Percentiles rank a stretch among this genome's conserved stretches.
These are phyloP conservation scores for Athalia rosae DNA, from an alignment of 2,888 invertebrate species.

Conservation along the genomic window DNA sequence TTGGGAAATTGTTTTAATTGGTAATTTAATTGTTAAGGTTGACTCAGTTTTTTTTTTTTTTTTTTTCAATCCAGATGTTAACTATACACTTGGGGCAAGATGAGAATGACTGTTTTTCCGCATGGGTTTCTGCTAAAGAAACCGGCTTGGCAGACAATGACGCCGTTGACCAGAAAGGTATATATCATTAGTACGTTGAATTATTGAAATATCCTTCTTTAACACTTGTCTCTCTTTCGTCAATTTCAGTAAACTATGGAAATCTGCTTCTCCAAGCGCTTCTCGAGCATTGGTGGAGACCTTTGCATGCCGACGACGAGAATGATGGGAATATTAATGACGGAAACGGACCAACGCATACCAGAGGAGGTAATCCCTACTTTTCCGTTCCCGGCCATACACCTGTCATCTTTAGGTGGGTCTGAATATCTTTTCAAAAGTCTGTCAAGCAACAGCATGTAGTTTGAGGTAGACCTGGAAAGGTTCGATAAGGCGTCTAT, in stretches of 20 bases:
- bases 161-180: conserved; percentile 85
- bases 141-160: conserved; percentile 87
- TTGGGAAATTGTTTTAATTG: too few species aligned
- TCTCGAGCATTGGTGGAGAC: conserved; percentile 94
- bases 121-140: conserved; percentile 98
- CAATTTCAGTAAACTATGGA: conserved; percentile 90
- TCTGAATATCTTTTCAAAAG: conserved; percentile 19
- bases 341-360: conserved; percentile 66
- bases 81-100: conserved; percentile 98
- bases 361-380: conserved; percentile 77
- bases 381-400: conserved; percentile 96
- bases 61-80: conserved; percentile 82
- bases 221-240: conserved; percentile 16
- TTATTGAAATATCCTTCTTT: not conserved
- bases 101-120: conserved; percentile 97
- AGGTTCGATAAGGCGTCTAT: too few species aligned
- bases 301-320: conserved; percentile 82
- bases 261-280: conserved; percentile 94
- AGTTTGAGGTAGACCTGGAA: not conserved
- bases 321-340: conserved; percentile 80
- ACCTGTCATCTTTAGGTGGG: conserved; percentile 93
- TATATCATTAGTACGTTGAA: conserved; percentile 63
- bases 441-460: not conserved
- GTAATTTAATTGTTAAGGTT: too few species aligned
- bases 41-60: too few species aligned